A percentile compares a stretch with the other conserved stretches of the same genome.
Conservation (phyloP, 1,140 invertebrate genomes). For the Venustaconcha ellipsiformis region DNA sequence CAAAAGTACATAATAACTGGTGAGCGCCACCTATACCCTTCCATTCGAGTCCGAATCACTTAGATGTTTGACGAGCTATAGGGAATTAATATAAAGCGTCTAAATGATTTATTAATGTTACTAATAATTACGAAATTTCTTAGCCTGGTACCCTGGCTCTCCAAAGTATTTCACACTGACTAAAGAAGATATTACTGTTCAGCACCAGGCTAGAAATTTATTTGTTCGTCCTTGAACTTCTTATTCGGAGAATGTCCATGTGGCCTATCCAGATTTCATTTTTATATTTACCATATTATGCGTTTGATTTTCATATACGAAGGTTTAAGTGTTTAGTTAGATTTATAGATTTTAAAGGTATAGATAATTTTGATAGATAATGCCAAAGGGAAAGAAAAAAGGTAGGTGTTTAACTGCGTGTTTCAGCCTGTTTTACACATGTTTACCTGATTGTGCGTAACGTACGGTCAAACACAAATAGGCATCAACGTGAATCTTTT, state of each 20-base stretch:
- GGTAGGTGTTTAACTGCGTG: slow-evolving; percentile 32
- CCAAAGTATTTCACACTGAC: too few species aligned
- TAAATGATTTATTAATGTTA: too few species aligned
- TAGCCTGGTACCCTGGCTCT: too few species aligned
- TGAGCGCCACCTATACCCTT: too few species aligned
- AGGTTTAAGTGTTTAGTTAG: slow-evolving; percentile 46
- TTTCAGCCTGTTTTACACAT: slow-evolving; percentile 6
- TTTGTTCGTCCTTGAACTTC: slow-evolving; percentile 32
- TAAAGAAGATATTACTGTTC: fast-evolving
- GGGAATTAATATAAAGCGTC: too few species aligned
- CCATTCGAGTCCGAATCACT: too few species aligned
- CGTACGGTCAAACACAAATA: too few species aligned
- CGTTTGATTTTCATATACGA: slow-evolving; percentile 58
- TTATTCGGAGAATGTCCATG: slow-evolving; percentile 31
- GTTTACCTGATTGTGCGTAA: neutral
- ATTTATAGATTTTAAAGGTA: slow-evolving; percentile 44
- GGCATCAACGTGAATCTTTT: too few species aligned
- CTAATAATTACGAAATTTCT: too few species aligned
- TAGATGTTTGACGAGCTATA: too few species aligned
- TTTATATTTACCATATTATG: slow-evolving; percentile 32
- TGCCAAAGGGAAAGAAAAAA: slow-evolving; percentile 65
- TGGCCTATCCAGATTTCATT: slow-evolving; percentile 25
- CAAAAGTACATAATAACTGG: too few species aligned
- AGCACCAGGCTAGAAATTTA: too few species aligned
- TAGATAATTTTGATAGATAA: slow-evolving; percentile 52